Conservation (phyloP, 2,113 vertebrate genomes). For the Oncorhynchus keta region DNA sequence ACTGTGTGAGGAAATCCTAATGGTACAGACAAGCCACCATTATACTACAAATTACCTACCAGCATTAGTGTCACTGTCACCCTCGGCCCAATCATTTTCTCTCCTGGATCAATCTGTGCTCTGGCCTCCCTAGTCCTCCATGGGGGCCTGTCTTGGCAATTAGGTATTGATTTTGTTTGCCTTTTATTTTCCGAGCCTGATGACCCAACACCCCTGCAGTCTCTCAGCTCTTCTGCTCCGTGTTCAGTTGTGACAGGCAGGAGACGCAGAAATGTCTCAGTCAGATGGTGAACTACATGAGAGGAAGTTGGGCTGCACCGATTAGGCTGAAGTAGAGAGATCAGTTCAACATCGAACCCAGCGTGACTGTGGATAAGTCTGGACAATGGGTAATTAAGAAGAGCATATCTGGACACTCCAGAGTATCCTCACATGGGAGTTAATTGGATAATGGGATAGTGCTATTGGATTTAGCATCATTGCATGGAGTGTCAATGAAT, state of each 20-base stretch:
- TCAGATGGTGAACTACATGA: no score
- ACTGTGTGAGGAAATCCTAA: slow-evolving; percentile 57
- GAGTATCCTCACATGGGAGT: no score
- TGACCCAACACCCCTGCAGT: slow-evolving; percentile 3
- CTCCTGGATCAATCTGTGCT: not conserved
- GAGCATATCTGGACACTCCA: no score
- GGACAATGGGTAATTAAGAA: no score
- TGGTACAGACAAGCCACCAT: slow-evolving; percentile 59
- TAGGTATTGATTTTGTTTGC: slow-evolving; percentile 51
- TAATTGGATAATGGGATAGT: no score
- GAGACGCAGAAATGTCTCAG: not conserved
- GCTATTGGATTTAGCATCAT: no score
- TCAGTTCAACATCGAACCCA: no score
- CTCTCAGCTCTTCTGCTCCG: slow-evolving; percentile 19
- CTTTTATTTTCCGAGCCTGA: slow-evolving; percentile 41
- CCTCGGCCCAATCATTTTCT: slow-evolving; percentile 49
- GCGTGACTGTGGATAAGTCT: no score
- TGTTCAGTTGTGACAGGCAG: not conserved
- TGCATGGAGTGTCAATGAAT: no score
- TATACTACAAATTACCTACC: slow-evolving; percentile 74
- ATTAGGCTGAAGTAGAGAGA: no score
- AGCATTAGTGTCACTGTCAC: slow-evolving; percentile 69
- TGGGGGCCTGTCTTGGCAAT: slow-evolving; percentile 37
- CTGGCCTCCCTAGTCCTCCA: slow-evolving; percentile 7
- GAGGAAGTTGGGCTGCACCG: no score